Conservation (phyloP, 1,140 invertebrate genomes). For the Drosophila sp. region DNA sequence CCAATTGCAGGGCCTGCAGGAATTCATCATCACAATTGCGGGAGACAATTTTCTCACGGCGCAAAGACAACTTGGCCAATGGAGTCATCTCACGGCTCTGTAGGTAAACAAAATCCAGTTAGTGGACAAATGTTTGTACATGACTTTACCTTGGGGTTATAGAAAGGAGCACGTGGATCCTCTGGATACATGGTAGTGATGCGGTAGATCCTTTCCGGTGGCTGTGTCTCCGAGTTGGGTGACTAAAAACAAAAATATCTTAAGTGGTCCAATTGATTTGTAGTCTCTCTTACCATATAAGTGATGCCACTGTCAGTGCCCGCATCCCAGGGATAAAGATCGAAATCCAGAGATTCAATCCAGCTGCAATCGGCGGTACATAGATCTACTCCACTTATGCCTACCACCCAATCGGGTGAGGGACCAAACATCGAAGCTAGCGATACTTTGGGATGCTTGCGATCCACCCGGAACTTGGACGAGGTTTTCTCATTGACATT, state of each 20-base stretch:
- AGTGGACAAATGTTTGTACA: conserved; percentile 91
- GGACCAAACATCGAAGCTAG: conserved; percentile 97
- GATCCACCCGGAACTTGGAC: conserved; percentile 93
- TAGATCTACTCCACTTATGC: conserved; percentile 93
- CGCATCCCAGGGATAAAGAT: conserved; percentile 97
- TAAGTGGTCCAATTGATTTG: not conserved
- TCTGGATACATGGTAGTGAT: conserved; percentile 6
- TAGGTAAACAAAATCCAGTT: conserved; percentile 93
- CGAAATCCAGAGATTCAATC: conserved; percentile 90
- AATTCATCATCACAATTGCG: conserved; percentile 88
- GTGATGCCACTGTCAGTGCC: conserved; percentile 96
- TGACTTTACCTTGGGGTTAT: conserved; percentile 15
- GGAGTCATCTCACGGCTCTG: conserved; percentile 90
- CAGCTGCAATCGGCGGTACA: conserved; percentile 95
- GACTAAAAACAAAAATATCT: conserved; percentile 85
- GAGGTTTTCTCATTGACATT: conserved; percentile 94
- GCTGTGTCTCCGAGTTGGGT: conserved; percentile 92
- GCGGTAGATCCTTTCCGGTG: conserved; percentile 87
- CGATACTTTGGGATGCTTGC: conserved; percentile 94
- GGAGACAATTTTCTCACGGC: conserved; percentile 88
- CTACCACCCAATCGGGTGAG: conserved; percentile 98
- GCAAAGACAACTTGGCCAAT: conserved; percentile 90
- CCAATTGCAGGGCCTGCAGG: conserved; percentile 85
- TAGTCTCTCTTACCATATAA: conserved; percentile 89
- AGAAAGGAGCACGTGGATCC: not conserved